These are phyloP conservation scores for Champsocephalus esox DNA, from an alignment of 2,797 vertebrate species.

Conservation along the genomic window DNA sequence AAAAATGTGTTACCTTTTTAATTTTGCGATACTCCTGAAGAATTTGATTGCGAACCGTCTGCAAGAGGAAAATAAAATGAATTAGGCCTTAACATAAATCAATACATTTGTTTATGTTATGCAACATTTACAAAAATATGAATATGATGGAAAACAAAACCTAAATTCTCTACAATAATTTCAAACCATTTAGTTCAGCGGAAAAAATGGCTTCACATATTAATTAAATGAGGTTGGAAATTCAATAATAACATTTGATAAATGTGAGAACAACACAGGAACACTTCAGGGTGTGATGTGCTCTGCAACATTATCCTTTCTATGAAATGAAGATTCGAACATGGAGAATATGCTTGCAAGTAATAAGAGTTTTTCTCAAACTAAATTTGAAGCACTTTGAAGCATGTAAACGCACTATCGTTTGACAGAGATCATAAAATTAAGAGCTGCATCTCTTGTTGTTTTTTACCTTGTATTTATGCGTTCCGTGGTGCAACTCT, in stretches of 20 bases:
- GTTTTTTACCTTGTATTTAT: conserved; percentile 89
- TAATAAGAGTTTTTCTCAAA: background rate
- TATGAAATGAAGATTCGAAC: background rate
- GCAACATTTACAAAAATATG: background rate
- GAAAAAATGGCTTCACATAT: too few relatives aligned
- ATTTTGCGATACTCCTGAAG: conserved; percentile 93
- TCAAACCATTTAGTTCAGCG: too few relatives aligned
- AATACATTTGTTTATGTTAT: background rate
- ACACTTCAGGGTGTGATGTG: too few relatives aligned
- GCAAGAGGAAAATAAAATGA: conserved; percentile 25
- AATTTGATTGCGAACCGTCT: conserved; percentile 94
- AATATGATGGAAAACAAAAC: conserved; percentile 1
- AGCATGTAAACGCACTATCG: too few relatives aligned
- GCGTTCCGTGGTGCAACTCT: conserved; percentile 86
- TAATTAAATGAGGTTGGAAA: too few relatives aligned
- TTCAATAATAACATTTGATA: too few relatives aligned
- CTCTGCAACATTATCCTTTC: background rate
- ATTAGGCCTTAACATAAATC: background rate
- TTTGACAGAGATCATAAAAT: background rate
- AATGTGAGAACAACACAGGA: too few relatives aligned
- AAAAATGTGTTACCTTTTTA: conserved; percentile 87
- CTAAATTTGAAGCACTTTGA: too few relatives aligned
- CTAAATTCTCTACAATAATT: too few relatives aligned
- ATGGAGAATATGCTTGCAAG: background rate
- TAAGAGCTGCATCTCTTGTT: background rate